Base-by-base conservation (phyloP, 1,140 invertebrate genomes). In the Polyergus mexicanus region DNA sequence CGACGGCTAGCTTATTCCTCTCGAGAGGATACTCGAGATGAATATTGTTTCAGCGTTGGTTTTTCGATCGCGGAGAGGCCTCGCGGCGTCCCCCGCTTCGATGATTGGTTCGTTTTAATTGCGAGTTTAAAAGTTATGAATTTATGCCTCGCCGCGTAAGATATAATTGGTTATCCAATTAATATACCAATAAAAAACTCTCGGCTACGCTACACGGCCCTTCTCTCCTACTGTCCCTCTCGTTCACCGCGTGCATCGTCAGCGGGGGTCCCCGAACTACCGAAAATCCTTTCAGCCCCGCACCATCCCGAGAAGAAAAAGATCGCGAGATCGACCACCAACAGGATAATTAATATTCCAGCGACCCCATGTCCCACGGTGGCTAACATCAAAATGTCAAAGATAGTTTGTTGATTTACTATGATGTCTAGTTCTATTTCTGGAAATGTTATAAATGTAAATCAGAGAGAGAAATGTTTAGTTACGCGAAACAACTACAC, bases 161-260 rank as follows among this genome's bases (percentile, higher is more conserved):
- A 92, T 93, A 94, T 94, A 94, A 94, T 94, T 94, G 94, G 87
- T 72, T 88, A 87, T 89, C 88, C 90, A 91, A 94, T 94, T 94
- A 94, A 94, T 94, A 93, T 92, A 83, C 75, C 87, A 92, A 92
- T 92, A 92, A 93, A 92, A 91, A 89, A 84, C 74, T 22, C 10
- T 66, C 28, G 47, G 19, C 6, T 54, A 51, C 63, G 75, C 68
- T 86, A 83, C 32, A n/a, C 68, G 58, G 11, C 60, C 11, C 32
- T 38, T 25, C 13, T 38, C 6, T 19, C 19, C 47, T 44, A 32
- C 11, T 19, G 19, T 11, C 22, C 6, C 44, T 41, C 28, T 86
- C 32, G 62, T 63, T 81, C 84, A 41, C 56, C 62, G 88, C 84
- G 71, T 74, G 86, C 80, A 69, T 56, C 84, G 85, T 85, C 89